These are phyloP conservation scores for Bombus polaris DNA, from an alignment of 1,140 invertebrate species.

Conservation along the genomic window DNA sequence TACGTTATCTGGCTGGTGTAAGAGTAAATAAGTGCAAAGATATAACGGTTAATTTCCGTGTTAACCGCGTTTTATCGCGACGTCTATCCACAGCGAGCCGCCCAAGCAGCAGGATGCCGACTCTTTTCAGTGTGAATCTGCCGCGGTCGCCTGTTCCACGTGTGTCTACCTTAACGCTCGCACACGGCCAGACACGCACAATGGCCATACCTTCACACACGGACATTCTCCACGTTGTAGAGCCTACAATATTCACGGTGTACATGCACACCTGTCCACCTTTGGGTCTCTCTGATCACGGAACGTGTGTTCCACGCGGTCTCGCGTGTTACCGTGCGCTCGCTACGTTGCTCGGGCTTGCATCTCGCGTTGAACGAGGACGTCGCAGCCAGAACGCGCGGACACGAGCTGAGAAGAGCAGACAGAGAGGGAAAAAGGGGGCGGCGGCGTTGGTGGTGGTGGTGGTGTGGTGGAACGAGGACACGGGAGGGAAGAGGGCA, in stretches of 20 bases:
- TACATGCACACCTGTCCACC: conserved; percentile 29
- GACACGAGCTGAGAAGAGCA: not conserved
- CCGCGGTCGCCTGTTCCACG: conserved; percentile 44
- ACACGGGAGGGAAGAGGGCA: conserved; percentile 27
- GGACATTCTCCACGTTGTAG: not conserved
- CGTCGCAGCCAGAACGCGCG: not conserved
- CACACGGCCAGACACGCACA: conserved; percentile 14
- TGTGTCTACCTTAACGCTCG: conserved; percentile 16
- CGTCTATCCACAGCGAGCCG: conserved; percentile 78
- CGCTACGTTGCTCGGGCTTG: conserved; percentile 41
- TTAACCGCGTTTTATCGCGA: conserved; percentile 79
- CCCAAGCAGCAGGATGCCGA: conserved; percentile 75
- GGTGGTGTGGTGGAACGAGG: not conserved
- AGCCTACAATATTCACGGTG: not conserved
- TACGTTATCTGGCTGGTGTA: conserved; percentile 63
- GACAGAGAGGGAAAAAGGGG: conserved; percentile 6
- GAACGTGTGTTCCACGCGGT: conserved; percentile 54
- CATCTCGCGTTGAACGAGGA: conserved; percentile 40
- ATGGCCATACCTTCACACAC: not conserved
- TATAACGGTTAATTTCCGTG: conserved; percentile 83
- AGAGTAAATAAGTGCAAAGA: conserved; percentile 81
- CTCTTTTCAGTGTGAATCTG: conserved; percentile 65
- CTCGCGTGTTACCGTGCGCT: conserved; percentile 49
- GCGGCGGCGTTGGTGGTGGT: not conserved
- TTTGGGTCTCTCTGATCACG: conserved; percentile 28